These are phyloP conservation scores for Chaetodon trifasciatus DNA, from an alignment of 2,797 vertebrate species.

Conservation along the genomic window DNA sequence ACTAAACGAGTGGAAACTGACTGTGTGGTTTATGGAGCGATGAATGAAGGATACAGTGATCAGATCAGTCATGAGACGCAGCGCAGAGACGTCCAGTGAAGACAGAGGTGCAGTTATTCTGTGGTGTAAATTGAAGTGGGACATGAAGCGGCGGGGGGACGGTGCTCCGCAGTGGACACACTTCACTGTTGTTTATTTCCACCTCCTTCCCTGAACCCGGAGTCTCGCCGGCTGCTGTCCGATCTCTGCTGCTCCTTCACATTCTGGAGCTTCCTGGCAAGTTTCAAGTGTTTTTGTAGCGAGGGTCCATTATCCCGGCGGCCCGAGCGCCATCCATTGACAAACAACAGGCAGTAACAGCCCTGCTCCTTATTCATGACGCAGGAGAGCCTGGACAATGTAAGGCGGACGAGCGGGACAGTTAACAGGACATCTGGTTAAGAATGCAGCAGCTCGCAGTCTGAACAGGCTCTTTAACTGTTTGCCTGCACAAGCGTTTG, in stretches of 20 bases:
- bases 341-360: conserved; percentile 79
- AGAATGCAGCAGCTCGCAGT: conserved; percentile 71
- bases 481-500: conserved; percentile 45
- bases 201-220: conserved; percentile 18
- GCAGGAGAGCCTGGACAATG: conserved; percentile 73
- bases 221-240: conserved; percentile 35
- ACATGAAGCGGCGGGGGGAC: no score
- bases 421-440: conserved; percentile 71
- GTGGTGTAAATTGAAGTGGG: no score
- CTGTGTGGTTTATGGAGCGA: background rate
- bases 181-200: background rate
- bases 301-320: conserved; percentile 63
- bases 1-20: background rate
- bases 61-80: background rate
- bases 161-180: no score
- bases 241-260: conserved; percentile 45
- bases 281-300: conserved; percentile 77
- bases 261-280: conserved; percentile 71
- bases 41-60: background rate
- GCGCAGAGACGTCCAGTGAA: no score
- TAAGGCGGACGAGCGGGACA: conserved; percentile 62
- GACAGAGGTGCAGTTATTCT: no score
- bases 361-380: conserved; percentile 78
- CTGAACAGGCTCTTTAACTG: conserved; percentile 56
- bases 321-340: conserved; percentile 73